phyloP scores from a whole-genome alignment of 2,113 vertebrate genomes.

The Okapia johnstoni region DNA sequence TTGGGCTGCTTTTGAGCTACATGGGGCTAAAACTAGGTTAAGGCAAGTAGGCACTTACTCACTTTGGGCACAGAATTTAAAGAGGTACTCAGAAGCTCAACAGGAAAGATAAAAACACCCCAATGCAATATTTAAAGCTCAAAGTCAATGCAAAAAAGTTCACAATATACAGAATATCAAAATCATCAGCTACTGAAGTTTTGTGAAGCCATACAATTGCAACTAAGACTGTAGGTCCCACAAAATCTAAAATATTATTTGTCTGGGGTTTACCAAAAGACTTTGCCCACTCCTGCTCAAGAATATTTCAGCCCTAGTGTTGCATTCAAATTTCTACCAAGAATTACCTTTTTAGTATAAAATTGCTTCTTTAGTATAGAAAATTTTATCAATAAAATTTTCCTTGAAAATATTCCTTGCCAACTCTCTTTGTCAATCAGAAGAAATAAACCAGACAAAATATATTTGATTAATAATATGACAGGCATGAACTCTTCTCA shows the following conservation, averaged over 20 bases:
- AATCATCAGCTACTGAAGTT: not conserved
- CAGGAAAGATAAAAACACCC: not conserved
- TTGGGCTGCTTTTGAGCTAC: not conserved
- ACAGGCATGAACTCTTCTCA: not conserved
- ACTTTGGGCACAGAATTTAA: not conserved
- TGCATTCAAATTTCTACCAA: not conserved
- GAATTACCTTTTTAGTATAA: not conserved
- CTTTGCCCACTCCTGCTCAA: not conserved
- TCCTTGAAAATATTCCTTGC: not conserved
- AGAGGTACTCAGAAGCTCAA: not conserved
- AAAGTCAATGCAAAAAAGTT: not conserved
- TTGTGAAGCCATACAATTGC: not conserved
- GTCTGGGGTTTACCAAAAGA: not conserved
- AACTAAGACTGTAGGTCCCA: not conserved
- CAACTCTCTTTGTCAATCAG: not conserved
- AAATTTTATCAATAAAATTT: not conserved
- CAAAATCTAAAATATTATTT: not conserved
- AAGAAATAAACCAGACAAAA: not conserved
- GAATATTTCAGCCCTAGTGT: not conserved
- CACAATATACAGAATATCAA: not conserved
- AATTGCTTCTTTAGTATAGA: not conserved
- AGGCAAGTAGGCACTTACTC: not conserved
- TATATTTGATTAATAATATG: not conserved
- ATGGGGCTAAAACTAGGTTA: accelerated
- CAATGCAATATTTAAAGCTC: not conserved